Base-by-base conservation (phyloP, 1,140 invertebrate species). In the Anoplolepis gracilipes region DNA sequence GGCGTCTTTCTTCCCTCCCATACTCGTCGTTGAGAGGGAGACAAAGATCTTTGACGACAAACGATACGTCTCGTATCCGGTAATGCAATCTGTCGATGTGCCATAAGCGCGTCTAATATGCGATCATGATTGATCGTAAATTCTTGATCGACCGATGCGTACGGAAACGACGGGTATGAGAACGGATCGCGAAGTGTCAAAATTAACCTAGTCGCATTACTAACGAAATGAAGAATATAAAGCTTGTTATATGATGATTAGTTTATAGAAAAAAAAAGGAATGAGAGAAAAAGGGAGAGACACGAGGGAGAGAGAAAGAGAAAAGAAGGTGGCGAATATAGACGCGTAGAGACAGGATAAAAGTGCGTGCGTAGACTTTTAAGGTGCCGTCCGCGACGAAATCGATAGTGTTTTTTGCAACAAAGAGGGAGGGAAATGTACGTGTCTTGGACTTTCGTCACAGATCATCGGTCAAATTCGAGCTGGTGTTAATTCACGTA, bases 131-230 rank as follows among this genome's bases (percentile, higher is more conserved):
- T 46, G 59, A 16, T 67, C 22, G 7, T 30, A 42, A 53, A 81
- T 78, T 42, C 10, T 78, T 25, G 39, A 64, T 67, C 62, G 49
- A 46, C 22, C 16, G 46, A 13, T 59, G 65, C 39, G 25, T 75
- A 30, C 59, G 42, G 11, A 61, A 19, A 69, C 65, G 64, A 46
- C 57, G 49, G 36, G 72, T 73, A n/a, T 59, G 36, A 75, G 30
- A 22, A 62, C 42, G 87, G 92, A 91, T 92, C 89, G 86, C 90
- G 86, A 89, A 92, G 92, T 93, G 92, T 93, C 92, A 92, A 93
- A 93, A 93, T 93, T 93, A 92, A 87, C 90, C 93, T 94, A 94
- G 93, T 94, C 93, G 91, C 91, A 90, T 91, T 90, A 90, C 84
- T 85, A 86, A 87, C 85, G 85, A 92, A 84, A 84, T 85, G 89